phyloP scores from a whole-genome alignment of 2,797 vertebrate species.

The Pangasius mekongensis region DNA sequence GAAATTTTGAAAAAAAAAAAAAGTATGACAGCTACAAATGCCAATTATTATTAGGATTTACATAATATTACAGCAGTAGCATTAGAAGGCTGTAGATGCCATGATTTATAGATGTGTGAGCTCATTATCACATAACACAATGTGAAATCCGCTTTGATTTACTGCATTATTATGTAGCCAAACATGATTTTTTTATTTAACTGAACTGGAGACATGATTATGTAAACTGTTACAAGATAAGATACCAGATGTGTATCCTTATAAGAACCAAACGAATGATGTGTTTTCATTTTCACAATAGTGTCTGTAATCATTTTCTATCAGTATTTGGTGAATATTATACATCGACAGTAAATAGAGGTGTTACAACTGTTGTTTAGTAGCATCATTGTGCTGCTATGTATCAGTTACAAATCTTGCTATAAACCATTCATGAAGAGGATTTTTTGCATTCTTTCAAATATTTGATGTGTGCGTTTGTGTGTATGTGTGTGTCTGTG shows the following conservation, averaged over 20 bases:
- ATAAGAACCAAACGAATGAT: neutral
- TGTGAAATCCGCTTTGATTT: neutral
- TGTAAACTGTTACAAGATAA: conserved; percentile 21
- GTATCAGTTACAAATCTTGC: neutral
- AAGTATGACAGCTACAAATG: neutral
- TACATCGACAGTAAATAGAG: neutral
- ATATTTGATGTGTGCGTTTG: neutral
- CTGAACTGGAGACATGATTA: conserved; percentile 20
- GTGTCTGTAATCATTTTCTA: neutral
- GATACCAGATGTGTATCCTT: conserved; percentile 5
- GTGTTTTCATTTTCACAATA: neutral
- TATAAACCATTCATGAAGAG: conserved; percentile 20
- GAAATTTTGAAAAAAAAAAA: neutral
- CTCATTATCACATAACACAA: neutral
- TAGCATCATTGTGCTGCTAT: conserved; percentile 12
- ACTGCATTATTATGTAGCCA: conserved; percentile 6
- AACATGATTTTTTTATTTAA: conserved; percentile 1
- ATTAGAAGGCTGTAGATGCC: neutral
- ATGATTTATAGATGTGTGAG: neutral
- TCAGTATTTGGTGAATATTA: neutral
- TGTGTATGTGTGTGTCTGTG: neutral
- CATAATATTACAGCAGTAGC: neutral
- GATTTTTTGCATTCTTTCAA: conserved; percentile 9
- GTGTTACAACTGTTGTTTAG: conserved; percentile 4
- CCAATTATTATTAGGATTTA: neutral